Base-by-base conservation (phyloP, 2,888 invertebrate species). In the Caenorhabditis sp. region DNA sequence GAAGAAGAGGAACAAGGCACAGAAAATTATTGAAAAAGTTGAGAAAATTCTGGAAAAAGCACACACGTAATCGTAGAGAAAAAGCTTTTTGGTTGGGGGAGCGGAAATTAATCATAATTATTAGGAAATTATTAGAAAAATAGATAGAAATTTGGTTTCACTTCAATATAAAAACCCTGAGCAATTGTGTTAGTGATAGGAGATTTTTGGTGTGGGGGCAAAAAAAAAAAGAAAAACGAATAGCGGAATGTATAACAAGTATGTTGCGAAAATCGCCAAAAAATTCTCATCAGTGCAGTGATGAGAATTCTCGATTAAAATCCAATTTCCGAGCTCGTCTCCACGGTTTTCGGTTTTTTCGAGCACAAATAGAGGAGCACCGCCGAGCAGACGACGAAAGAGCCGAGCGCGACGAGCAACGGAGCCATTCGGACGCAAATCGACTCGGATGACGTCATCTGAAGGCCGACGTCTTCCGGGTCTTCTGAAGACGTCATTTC, bases 401-500 rank as follows among this genome's bases (percentile, higher is more conserved):
- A 70, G 41, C 26, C 52, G 15, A 53, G 1, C 3, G 76, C 76
- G 26, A 76, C 61, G 43, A 75, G n/a, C 43, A 75, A 24, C n/a
- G 75, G 75, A 30, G 68, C 74, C 39, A 41, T 15, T 53, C 61
- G 59, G 11, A 74, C 61, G 43, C 74, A 74, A 17, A 66, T 74
- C 32, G 70, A 65, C 22, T 30, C 41, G 0, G 62, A 46, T 13
- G 50, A 41, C 37, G 48, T 56, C 8, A 22, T 11, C 9, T 22
- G 11, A 6, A 39, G 26, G 27, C 4, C 37, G 20, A 32, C 24
- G 11, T 35, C 37, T 17, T 35, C 24, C 6, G 26, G 20, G 39
- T 48, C 66, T 2, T 56, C 37, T 26, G 53, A 53, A 11, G 41
- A n/a, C 27, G 45, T 50, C 37, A 58, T 46, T 11, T 75, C 65